These are phyloP conservation scores for Zootermopsis nevadensis DNA, from an alignment of 2,888 invertebrate genomes.

Conservation along the genomic window DNA sequence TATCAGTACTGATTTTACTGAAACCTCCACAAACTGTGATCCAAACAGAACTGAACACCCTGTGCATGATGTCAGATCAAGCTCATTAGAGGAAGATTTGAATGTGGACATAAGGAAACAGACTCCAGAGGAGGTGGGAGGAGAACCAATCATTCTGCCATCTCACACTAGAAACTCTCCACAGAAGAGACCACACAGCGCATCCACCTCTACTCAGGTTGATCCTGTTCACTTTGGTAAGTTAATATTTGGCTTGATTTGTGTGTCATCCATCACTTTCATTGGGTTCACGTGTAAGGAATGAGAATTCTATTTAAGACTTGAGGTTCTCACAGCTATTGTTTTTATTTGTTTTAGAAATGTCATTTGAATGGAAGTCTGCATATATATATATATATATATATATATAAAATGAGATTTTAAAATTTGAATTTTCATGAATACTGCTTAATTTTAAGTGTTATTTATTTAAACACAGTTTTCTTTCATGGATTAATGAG, in stretches of 20 bases:
- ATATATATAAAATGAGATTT: too few species aligned
- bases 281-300: too few species aligned
- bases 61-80: background rate
- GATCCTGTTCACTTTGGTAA: slow-evolving; percentile 88
- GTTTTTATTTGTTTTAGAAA: too few species aligned
- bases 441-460: too few species aligned
- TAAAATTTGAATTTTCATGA: too few species aligned
- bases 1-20: slow-evolving; percentile 27
- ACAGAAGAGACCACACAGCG: slow-evolving; percentile 79
- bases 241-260: slow-evolving; percentile 54
- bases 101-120: background rate
- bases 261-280: too few species aligned
- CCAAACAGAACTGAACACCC: slow-evolving; percentile 38
- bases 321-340: too few species aligned
- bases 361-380: too few species aligned
- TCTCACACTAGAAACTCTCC: slow-evolving; percentile 64
- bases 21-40: slow-evolving; percentile 46
- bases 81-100: background rate
- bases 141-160: slow-evolving; percentile 58
- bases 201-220: slow-evolving; percentile 85
- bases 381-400: too few species aligned
- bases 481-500: too few species aligned
- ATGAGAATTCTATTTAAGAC: too few species aligned
- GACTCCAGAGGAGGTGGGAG: slow-evolving; percentile 50
- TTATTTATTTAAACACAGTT: too few species aligned